Evolutionary conservation across 2,113 vertebrate genomes (phyloP).

Genomic region (Danio rerio): GRCz12tu NC_133197.1:1151501-1152000

Average conservation of each 20-base stretch:
- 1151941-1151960: neutral
- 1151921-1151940: no score
- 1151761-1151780: neutral
- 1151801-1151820: no score
- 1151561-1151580: no score
- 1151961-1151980: neutral
- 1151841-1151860: neutral
- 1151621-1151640: slow-evolving; percentile 22
- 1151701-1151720: neutral
- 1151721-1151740: slow-evolving; percentile 32
- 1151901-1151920: no score
- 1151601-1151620: slow-evolving; percentile 15
- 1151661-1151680: neutral
- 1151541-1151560: neutral
- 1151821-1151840: no score
- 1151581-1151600: slow-evolving; percentile 10
- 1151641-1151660: neutral
- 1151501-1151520: no score
- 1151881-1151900: neutral
- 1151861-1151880: neutral
- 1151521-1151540: no score
- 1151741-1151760: slow-evolving; percentile 2
- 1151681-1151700: neutral
- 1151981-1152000: no score
- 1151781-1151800: neutral